These are phyloP conservation scores for Palaemon carinicauda DNA, from an alignment of 1,140 invertebrate species.

Conservation along the genomic window DNA sequence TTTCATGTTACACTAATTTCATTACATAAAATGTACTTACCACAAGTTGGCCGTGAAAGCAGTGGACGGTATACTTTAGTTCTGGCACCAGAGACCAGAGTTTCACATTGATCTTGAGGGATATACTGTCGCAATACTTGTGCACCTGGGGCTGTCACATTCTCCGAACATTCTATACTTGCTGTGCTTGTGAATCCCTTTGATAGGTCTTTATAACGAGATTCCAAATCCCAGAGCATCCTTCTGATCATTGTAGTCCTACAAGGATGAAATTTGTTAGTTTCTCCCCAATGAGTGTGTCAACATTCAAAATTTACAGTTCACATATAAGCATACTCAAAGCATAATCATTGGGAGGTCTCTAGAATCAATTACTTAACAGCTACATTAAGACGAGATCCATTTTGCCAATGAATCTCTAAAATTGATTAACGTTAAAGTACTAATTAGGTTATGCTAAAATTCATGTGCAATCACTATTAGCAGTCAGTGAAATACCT, in stretches of 20 bases:
- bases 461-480: too few species aligned
- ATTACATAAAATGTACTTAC: neutral
- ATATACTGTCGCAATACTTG: neutral
- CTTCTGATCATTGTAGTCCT: constrained; percentile 25
- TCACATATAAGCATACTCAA: too few species aligned
- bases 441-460: too few species aligned
- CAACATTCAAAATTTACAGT: neutral
- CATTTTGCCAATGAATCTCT: too few species aligned
- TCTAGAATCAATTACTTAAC: too few species aligned
- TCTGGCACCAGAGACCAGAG: constrained; percentile 9
- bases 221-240: constrained; percentile 31
- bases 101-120: neutral
- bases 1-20: too few species aligned
- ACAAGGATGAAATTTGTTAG: neutral
- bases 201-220: neutral
- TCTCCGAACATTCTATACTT: neutral
- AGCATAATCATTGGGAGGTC: too few species aligned
- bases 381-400: too few species aligned
- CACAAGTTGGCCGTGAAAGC: constrained; percentile 27
- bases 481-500: too few species aligned
- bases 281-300: neutral
- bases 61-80: constrained; percentile 28
- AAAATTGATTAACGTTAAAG: too few species aligned
- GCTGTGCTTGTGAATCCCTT: neutral
- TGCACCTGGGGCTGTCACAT: too few species aligned